Evolutionary conservation across 2,797 vertebrate genomes (phyloP), one percentile per base, ranked within the genome.

Genomic region (Euphonia xanthogaster): DNA sequence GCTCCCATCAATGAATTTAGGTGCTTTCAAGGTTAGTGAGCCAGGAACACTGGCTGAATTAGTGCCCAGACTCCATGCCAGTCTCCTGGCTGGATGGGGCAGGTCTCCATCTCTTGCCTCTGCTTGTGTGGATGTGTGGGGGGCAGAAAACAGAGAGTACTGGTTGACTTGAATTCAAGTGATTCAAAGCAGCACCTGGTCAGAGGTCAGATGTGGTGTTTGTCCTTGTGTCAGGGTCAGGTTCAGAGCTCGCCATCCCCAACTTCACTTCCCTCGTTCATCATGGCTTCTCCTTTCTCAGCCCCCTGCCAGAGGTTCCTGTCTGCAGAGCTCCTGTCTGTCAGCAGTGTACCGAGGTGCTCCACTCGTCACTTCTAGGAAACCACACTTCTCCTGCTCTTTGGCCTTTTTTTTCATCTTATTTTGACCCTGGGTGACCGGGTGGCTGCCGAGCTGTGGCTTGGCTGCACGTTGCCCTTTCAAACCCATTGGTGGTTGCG

Each of bases 301-400:
- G n/a, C 5, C 8, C 8, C 7, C 19, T 0, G 0, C 15, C 7
- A 2, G 67, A 63, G 16, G 25, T 31, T 61, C 4, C 48, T 54
- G 47, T 66, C 44, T 67, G 65, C 55, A 50, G 60, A 55, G 50
- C 45, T 75, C 48, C 66, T 39, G 45, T 35, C 45, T 47, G 45
- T 78, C 61, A 48, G 73, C 61, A 31, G 35, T 1, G 0, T 44
- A 55, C 58, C 25, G 14, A 53, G 20, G 5, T 0, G 0, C n/a
- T 72, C 45, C 1, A 1, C 39, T 54, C 35, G n/a, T 73, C 22
- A 1, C 15, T 58, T 57, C 50, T 48, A 68, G 40, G 25, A 62
- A 55, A 31, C 44, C 25, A 30, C 11, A 0, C 33, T 67, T 40
- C 30, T 71, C 11, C 10, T 50, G 27, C 45, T 35, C 35, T 31